phyloP scores from a whole-genome alignment of 2,113 vertebrate genomes.

The Petaurus breviceps region DNA sequence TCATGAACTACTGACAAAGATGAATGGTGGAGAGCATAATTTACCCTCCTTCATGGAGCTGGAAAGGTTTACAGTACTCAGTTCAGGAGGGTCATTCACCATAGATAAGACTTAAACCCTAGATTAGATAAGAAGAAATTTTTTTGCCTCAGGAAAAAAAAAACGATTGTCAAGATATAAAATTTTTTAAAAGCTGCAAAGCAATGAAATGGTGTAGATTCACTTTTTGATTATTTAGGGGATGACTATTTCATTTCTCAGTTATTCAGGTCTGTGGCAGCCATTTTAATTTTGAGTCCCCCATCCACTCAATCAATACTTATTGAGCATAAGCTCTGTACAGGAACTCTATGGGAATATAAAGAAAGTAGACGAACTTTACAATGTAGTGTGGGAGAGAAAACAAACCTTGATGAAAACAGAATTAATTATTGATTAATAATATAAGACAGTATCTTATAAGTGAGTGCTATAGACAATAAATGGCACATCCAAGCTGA shows the following conservation, averaged over 20 bases:
- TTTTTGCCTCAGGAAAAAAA: background rate
- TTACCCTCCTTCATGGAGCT: background rate
- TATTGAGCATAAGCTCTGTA: slow-evolving; percentile 8
- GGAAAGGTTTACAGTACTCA: background rate
- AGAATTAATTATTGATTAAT: background rate
- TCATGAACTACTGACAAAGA: background rate
- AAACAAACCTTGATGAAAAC: background rate
- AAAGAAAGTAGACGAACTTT: background rate
- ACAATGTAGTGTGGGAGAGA: background rate
- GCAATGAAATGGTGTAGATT: background rate
- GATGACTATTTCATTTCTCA: background rate
- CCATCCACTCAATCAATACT: background rate
- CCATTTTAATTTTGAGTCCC: slow-evolving; percentile 4
- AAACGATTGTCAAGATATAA: background rate
- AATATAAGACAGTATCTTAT: background rate
- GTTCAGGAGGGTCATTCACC: background rate
- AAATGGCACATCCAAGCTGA: background rate
- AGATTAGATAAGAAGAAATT: background rate
- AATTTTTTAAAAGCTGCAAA: background rate
- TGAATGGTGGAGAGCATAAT: background rate
- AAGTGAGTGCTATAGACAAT: background rate
- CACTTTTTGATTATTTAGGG: background rate
- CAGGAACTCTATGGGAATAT: background rate
- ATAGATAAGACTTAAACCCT: slow-evolving; percentile 1
- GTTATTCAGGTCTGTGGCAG: background rate